Evolutionary conservation across 2,797 vertebrate genomes (phyloP), one percentile per base, ranked within the genome.

Genomic region (Sebastes jordani): DNA sequence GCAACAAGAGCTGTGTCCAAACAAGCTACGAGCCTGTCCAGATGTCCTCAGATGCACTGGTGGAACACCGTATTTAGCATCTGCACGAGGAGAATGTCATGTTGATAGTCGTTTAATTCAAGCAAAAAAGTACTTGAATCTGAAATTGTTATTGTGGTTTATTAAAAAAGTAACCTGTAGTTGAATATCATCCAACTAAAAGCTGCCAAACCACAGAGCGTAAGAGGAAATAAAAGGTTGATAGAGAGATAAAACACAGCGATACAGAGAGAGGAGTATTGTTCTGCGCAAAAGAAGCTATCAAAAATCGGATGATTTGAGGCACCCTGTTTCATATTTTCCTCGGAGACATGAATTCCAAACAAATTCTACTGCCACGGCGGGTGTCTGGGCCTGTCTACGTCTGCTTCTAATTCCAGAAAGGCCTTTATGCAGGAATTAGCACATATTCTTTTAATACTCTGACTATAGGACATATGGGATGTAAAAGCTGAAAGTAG

Each of bases 271-370:
- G 14, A 82, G 42, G 42, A 3, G 42, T n/a, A 54, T 62, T 78
- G 55, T 66, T 59, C 7, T 67, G 29, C 2, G 11, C 56, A 63
- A 84, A 74, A 89, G 63, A 83, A 81, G 79, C 77, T 74, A 89
- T 88, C 75, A 91, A 89, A 93, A 91, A 85, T 92, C 54, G 11
- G 74, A 89, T 90, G 83, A 94, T 94, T 94, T 90, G 84, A 92
- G 83, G 87, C 90, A 91, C 91, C 93, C 89, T 93, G 94, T 93
- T 94, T 94, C 94, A 92, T 93, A 95, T 95, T 95, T 95, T 95
- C 96, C 96, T 97, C 82, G 90, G 11, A 96, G 96, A 97, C 96
- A 97, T 90, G 71, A 97, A 97, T 97, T 97, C 97, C 97, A 97
- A 96, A 95, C 95, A 96, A 96, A 96, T 94, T 95, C 88, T 94